These are phyloP conservation scores for Crocuta crocuta DNA, from an alignment of 2,113 vertebrate genomes.

Conservation along the genomic window DNA sequence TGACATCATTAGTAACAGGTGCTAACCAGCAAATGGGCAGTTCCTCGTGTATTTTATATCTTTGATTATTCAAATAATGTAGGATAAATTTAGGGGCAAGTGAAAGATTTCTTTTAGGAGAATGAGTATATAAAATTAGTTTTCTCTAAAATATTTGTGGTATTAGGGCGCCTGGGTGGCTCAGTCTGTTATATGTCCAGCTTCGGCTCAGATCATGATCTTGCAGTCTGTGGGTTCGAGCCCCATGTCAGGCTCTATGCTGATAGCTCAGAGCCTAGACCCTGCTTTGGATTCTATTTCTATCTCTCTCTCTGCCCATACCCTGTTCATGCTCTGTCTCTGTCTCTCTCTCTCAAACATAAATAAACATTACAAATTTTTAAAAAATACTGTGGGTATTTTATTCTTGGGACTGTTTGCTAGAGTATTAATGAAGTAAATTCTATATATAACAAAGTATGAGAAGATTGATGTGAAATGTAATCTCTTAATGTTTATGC, in stretches of 20 bases:
- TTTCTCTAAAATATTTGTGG: not conserved
- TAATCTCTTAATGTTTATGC: not conserved
- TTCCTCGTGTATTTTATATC: not conserved
- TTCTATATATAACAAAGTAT: not conserved
- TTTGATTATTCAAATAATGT: not conserved
- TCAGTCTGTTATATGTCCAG: too few species aligned
- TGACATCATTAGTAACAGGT: not conserved
- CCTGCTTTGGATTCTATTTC: too few species aligned
- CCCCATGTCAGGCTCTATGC: too few species aligned
- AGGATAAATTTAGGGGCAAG: not conserved
- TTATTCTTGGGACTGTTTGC: not conserved
- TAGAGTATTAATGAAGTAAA: not conserved
- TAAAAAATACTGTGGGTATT: not conserved
- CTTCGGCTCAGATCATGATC: too few species aligned
- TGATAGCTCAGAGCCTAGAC: too few species aligned
- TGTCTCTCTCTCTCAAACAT: too few species aligned
- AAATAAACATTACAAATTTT: too few species aligned
- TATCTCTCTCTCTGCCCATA: too few species aligned
- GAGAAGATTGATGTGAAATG: not conserved
- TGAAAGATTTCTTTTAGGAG: not conserved
- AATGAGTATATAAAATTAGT: not conserved
- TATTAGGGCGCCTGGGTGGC: not conserved
- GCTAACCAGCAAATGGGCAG: not conserved
- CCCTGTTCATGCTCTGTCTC: too few species aligned
- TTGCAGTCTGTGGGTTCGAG: too few species aligned